A percentile compares a stretch with the other conserved stretches of the same genome.
Evolutionary conservation across 2,888 invertebrate species (phyloP).

Genomic region (Cheilosia soror): DNA sequence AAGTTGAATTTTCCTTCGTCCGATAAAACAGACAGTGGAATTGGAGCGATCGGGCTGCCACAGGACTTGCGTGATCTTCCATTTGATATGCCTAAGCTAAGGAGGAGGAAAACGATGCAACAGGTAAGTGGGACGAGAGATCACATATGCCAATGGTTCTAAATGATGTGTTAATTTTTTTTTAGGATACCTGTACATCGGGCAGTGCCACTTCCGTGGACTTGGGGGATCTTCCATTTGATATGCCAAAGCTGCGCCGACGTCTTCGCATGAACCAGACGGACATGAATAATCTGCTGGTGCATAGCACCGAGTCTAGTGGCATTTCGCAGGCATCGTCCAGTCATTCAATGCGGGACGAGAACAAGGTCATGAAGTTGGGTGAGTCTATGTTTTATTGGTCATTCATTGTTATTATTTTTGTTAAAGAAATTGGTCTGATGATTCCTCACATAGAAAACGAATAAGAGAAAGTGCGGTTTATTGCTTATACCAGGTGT

Average conservation of each 20-base stretch:
- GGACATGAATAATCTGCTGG: conserved; percentile 81
- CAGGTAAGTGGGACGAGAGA: conserved; percentile 82
- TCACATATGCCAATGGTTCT: background rate
- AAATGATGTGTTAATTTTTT: background rate
- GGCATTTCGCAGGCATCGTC: conserved; percentile 92
- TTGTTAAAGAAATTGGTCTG: no score
- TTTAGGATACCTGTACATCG: conserved; percentile 86
- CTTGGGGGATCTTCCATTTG: conserved; percentile 92
- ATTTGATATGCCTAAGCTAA: conserved; percentile 95
- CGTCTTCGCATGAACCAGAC: conserved; percentile 87
- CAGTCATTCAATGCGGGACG: conserved; percentile 91
- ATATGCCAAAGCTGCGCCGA: conserved; percentile 94
- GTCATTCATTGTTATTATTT: background rate
- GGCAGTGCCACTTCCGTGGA: conserved; percentile 91
- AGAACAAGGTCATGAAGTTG: conserved; percentile 86
- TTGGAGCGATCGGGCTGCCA: conserved; percentile 83
- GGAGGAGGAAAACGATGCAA: conserved; percentile 88
- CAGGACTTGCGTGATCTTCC: conserved; percentile 92
- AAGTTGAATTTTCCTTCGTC: conserved; percentile 85
- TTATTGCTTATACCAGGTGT: no score
- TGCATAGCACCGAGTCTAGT: conserved; percentile 87
- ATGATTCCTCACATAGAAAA: no score
- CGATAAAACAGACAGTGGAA: conserved; percentile 82
- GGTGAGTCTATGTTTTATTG: conserved; percentile 77
- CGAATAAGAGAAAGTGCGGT: no score